phyloP scores from a whole-genome alignment of 1,140 invertebrate species.

The Chironomus striatipennis region DNA sequence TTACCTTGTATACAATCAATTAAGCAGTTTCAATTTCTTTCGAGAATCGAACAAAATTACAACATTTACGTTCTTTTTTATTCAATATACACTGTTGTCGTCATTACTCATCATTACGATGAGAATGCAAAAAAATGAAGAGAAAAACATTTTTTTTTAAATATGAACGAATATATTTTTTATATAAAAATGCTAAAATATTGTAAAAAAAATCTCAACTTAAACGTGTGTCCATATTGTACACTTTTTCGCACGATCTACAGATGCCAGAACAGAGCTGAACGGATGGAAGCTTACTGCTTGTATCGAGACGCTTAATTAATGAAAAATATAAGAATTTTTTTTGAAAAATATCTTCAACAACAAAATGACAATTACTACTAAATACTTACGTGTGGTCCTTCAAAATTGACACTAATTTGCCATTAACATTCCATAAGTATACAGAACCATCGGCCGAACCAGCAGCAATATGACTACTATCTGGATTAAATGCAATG shows the following conservation, averaged over 20 bases:
- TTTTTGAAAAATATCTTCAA: neutral
- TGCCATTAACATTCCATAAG: constrained; percentile 79
- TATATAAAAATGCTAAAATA: too few relatives aligned
- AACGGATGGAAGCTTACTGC: constrained; percentile 89
- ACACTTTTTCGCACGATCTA: constrained; percentile 76
- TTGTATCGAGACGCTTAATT: constrained; percentile 69
- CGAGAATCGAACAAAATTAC: too few relatives aligned
- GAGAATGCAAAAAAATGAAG: too few relatives aligned
- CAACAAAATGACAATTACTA: constrained; percentile 27
- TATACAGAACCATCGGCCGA: constrained; percentile 83
- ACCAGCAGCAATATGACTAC: constrained; percentile 78
- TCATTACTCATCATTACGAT: too few relatives aligned
- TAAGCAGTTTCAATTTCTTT: too few relatives aligned
- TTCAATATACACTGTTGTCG: too few relatives aligned
- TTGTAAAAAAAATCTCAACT: too few relatives aligned
- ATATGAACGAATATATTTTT: too few relatives aligned
- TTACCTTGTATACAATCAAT: too few relatives aligned
- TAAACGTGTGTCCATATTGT: constrained; percentile 70
- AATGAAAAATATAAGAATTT: constrained; percentile 34
- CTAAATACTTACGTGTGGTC: constrained; percentile 70
- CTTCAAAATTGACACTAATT: constrained; percentile 74
- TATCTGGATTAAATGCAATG: constrained; percentile 86
- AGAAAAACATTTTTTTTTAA: too few relatives aligned
- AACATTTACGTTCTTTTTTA: too few relatives aligned
- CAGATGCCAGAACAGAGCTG: constrained; percentile 73